Base-by-base conservation (phyloP, 1,140 invertebrate genomes). In the Drosophila pruinosa region DNA sequence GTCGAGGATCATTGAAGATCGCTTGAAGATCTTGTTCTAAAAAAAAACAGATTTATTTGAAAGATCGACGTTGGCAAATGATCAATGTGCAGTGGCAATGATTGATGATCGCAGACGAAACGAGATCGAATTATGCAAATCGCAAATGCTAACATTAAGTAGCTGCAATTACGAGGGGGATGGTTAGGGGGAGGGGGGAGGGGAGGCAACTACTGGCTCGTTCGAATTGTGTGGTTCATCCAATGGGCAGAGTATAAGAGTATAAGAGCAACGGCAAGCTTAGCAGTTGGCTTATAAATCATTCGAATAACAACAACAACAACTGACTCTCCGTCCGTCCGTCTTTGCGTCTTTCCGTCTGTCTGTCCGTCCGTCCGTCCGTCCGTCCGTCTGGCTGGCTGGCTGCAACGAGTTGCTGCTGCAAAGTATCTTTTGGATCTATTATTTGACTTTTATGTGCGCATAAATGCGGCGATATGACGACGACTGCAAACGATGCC, bases 361-460 rank as follows among this genome's bases (percentile, higher is more conserved):
- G 36, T 7, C 45, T 41, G 36, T n/a, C 63, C 54, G 28, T n/a
- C 43, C 39, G 43, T 39, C 39, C 22, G 12, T 45, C 7, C 14
- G 34, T 50, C 58, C 38, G 64, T 48, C 48, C 8, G 15, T 12
- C 56, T 14, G 36, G 4, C 45, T 41, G 36, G 24, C 36, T 22
- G 57, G 6, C 4, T 43, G 70, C 64, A 72, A 72, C 57, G 59
- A 45, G 57, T 65, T 59, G 77, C 72, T 53, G 45, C 57, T 62
- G 76, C 81, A 86, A 85, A 77, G 83, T 88, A 82, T 88, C 82
- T 88, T 82, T 88, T 89, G 82, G 82, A 88, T 88, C 82, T 88
- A 88, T 88, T 88, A 88, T 88, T 88, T 88, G 86, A 88, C 82
- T 88, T 88, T 89, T 88, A 88, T 88, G 82, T 88, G 83, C 78